phyloP scores from a whole-genome alignment of 35 echinoderm and acorn worm species.

The Strongylocentrotus purpuratus region DNA sequence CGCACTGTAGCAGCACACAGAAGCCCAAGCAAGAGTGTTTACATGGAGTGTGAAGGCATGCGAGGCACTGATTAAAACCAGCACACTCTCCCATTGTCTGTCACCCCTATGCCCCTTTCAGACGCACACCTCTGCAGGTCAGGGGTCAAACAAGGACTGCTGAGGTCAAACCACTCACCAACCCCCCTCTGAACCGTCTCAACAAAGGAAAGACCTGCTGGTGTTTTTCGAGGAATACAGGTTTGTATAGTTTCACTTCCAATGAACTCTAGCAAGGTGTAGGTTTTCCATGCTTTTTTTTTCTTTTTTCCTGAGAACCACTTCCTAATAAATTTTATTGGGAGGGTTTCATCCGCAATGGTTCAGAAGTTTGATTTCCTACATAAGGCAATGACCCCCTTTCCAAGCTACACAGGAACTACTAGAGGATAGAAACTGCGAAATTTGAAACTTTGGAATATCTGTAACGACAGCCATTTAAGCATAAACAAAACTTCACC shows the following conservation, averaged over 20 bases:
- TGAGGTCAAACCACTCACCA: slow-evolving; percentile 6
- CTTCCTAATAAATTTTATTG: not conserved
- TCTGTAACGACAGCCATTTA: too few species aligned
- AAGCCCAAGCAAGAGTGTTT: not conserved
- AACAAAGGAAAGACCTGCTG: slow-evolving; percentile 2
- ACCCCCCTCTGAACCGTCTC: not conserved
- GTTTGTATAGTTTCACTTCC: not conserved
- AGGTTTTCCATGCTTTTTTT: not conserved
- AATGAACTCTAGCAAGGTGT: not conserved
- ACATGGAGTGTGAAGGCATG: not conserved
- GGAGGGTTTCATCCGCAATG: not conserved
- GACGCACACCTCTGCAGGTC: not conserved
- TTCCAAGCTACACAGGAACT: not conserved
- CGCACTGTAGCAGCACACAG: not conserved
- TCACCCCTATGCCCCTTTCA: not conserved
- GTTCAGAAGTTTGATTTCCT: not conserved
- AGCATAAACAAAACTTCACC: too few species aligned
- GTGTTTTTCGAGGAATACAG: slow-evolving; percentile 16
- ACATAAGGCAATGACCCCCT: not conserved
- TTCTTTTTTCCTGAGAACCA: not conserved
- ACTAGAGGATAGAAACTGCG: not conserved
- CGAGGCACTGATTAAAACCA: not conserved
- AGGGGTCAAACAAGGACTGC: not conserved
- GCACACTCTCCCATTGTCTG: not conserved
- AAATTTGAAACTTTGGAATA: too few species aligned